These are phyloP conservation scores for Caenorhabditis zanzibari DNA, from an alignment of 2,888 invertebrate genomes.

Conservation along the genomic window DNA sequence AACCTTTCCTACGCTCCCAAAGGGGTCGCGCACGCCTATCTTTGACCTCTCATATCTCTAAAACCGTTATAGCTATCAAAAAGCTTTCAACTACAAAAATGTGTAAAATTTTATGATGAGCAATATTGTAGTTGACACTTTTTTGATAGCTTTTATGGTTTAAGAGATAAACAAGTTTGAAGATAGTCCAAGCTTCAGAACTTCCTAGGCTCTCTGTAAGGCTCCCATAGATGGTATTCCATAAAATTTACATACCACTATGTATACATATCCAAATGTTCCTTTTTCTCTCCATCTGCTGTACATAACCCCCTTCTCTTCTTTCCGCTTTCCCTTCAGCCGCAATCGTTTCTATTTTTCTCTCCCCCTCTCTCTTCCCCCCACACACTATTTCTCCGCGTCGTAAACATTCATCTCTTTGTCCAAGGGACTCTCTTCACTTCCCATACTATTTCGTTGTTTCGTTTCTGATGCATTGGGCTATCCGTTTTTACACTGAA, in stretches of 20 bases:
- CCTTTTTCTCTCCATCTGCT: background rate
- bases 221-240: too few species aligned
- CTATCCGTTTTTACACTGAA: conserved; percentile 22
- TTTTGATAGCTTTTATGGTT: conserved; percentile 14
- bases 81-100: background rate
- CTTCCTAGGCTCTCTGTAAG: too few species aligned
- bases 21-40: too few species aligned
- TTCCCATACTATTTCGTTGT: background rate
- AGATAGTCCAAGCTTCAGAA: too few species aligned
- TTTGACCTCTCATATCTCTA: conserved; percentile 33
- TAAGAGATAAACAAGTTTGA: too few species aligned
- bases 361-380: background rate
- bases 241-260: background rate
- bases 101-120: background rate
- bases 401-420: conserved; percentile 16
- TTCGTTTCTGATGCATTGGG: conserved; percentile 14
- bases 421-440: background rate
- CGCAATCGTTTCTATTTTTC: conserved; percentile 4
- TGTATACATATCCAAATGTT: background rate
- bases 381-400: background rate
- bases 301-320: background rate
- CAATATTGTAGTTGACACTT: conserved; percentile 1
- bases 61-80: background rate
- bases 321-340: background rate
- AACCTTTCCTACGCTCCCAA: too few species aligned